Conservation (phyloP, 2,888 invertebrate species). For the Orthosia gothica region DNA sequence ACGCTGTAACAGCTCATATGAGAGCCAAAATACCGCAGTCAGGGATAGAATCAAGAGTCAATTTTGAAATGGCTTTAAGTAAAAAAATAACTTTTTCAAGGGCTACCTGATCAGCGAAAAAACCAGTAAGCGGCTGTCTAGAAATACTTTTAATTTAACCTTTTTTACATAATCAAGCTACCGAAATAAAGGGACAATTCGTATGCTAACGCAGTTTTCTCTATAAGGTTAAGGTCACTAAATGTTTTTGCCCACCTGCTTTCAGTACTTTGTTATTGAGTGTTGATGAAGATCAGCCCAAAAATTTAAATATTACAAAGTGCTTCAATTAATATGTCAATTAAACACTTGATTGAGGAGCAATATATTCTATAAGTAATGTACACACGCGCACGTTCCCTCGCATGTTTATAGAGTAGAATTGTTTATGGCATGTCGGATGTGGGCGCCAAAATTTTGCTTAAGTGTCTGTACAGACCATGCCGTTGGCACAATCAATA, state of each 20-base stretch:
- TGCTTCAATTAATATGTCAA: not conserved
- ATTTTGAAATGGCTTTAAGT: not conserved
- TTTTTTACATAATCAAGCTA: constrained; percentile 9
- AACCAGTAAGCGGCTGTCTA: not conserved
- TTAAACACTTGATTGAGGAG: not conserved
- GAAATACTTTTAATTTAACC: constrained; percentile 2
- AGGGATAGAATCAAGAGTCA: not conserved
- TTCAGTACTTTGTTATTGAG: not conserved
- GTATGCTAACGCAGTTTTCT: constrained; percentile 4
- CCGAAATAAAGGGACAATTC: constrained; percentile 5
- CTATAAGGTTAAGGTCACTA: constrained; percentile 7
- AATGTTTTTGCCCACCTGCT: not conserved
- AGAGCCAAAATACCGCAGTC: not conserved
- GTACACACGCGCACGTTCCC: constrained; percentile 30
- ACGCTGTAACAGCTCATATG: not conserved
- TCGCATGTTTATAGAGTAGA: constrained; percentile 7
- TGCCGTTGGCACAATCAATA: constrained; percentile 71
- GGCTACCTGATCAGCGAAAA: not conserved
- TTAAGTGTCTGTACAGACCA: constrained; percentile 48
- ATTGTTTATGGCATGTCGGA: constrained; percentile 57
- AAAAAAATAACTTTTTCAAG: not conserved
- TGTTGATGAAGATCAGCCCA: not conserved
- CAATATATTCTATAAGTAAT: constrained; percentile 11
- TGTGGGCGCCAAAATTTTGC: constrained; percentile 73
- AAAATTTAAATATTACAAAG: not conserved